Evolutionary conservation across 2,888 invertebrate genomes (phyloP), one percentile per base, ranked within the genome.

Genomic region (Pomacea canaliculata): DNA sequence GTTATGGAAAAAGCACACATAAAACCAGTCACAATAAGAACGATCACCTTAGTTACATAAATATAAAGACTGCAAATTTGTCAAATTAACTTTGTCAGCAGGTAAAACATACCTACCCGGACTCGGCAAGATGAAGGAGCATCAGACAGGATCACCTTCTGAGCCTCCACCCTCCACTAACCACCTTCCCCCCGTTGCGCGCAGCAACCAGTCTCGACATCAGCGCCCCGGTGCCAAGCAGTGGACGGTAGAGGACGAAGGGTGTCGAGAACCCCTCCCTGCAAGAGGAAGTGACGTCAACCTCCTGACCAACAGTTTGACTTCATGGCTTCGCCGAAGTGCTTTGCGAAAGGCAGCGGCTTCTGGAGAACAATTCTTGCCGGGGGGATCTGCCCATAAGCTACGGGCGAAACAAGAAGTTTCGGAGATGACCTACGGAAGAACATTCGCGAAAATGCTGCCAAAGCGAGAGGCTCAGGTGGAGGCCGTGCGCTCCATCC

Each of bases 271-370:
- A 9, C 51, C 51, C 51, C 37, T 67, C 65, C 73, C 73, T 4
- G 3, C 46, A 23, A 27, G 79, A 60, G 70, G 78, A 62, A 65
- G 80, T 7, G 81, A 82, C 46, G 76, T 79, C 63, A 85, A 85
- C 69, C 76, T 85, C 48, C 71, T 85, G 70, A 78, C 82, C 18
- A 85, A 83, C 79, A 85, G 85, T 76, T 76, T 85, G 1, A 76
- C 83, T 10, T 79, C 82, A 19, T 78, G 83, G 46, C 71, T 85
- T n/a, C 77, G 78, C 37, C 75, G 81, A 48, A 78, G 77, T 66
- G 69, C 82, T 5, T 82, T 63, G 27, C 72, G 66, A 16, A 72
- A 62, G 51, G 62, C 71, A 18, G 51, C 49, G 51, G 7, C 72
- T 7, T 12, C 72, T 18, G 27, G 10, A 2, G 63, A 7, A 16